These are phyloP conservation scores for Mastacembelus armatus DNA, from an alignment of 2,797 vertebrate species.

Conservation along the genomic window DNA sequence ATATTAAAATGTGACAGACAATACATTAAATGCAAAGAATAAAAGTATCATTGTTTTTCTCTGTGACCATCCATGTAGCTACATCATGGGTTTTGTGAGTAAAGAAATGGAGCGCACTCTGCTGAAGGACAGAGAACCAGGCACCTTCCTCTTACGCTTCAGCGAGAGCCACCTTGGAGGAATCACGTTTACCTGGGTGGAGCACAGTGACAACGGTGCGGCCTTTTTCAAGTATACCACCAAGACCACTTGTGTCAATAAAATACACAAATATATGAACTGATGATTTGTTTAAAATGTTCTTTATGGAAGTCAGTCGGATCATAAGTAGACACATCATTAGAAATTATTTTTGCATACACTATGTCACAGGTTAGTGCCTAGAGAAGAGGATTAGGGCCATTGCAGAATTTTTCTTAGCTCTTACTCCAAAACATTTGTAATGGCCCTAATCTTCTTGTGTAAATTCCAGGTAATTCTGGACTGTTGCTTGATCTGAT, in stretches of 20 bases:
- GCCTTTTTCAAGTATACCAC: not conserved
- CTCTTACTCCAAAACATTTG: too few relatives aligned
- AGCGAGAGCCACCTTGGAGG: slow-evolving; percentile 97
- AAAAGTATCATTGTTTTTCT: not conserved
- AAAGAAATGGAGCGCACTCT: slow-evolving; percentile 94
- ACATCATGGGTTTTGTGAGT: slow-evolving; percentile 97
- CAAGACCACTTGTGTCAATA: not conserved
- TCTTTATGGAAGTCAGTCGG: too few relatives aligned
- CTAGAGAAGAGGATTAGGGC: too few relatives aligned
- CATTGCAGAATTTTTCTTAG: too few relatives aligned
- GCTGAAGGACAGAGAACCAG: slow-evolving; percentile 91
- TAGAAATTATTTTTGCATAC: not conserved
- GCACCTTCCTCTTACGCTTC: slow-evolving; percentile 95
- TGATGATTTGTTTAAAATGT: too few relatives aligned
- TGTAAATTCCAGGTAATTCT: not conserved
- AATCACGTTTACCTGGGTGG: slow-evolving; percentile 98
- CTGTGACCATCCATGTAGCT: slow-evolving; percentile 76
- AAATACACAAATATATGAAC: fast-evolving
- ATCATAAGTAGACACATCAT: not conserved
- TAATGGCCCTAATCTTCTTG: too few relatives aligned
- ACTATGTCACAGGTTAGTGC: not conserved
- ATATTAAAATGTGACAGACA: too few relatives aligned
- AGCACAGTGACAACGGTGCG: slow-evolving; percentile 90
- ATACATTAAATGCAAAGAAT: not conserved
- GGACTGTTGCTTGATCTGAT: not conserved